phyloP scores from a whole-genome alignment of 2,797 vertebrate genomes.

The Nyctibius grandis region DNA sequence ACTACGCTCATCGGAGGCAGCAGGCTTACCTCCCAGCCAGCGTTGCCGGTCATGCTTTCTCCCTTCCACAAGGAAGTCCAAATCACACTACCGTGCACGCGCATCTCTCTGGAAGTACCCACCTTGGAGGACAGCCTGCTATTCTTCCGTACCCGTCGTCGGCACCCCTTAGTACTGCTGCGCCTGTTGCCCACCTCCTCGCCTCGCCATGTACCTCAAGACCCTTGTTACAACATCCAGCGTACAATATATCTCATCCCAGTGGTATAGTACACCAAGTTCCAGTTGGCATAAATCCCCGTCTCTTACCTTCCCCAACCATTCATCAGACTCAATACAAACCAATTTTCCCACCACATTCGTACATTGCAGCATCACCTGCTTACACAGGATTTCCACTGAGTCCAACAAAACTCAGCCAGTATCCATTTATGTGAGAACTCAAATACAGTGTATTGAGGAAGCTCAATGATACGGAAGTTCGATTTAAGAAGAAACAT shows the following conservation, averaged over 20 bases:
- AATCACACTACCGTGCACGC: conserved; percentile 81
- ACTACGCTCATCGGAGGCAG: conserved; percentile 87
- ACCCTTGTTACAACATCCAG: conserved; percentile 85
- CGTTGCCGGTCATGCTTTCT: conserved; percentile 86
- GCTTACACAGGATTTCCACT: conserved; percentile 93
- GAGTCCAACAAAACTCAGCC: conserved; percentile 97
- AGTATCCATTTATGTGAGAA: conserved; percentile 96
- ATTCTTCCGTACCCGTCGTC: conserved; percentile 87
- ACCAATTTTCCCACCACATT: conserved; percentile 91
- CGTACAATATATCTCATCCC: conserved; percentile 87
- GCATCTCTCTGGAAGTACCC: conserved; percentile 81
- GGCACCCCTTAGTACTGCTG: conserved; percentile 84
- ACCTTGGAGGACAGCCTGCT: conserved; percentile 85
- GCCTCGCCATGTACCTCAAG: conserved; percentile 90
- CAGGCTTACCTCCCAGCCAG: conserved; percentile 90
- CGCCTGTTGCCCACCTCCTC: conserved; percentile 92
- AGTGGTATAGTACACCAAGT: conserved; percentile 91
- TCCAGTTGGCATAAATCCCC: conserved; percentile 93
- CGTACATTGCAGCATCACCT: conserved; percentile 91
- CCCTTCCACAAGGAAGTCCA: conserved; percentile 91
- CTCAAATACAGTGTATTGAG: conserved; percentile 50
- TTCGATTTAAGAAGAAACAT: conserved; percentile 74
- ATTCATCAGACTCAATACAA: conserved; percentile 95
- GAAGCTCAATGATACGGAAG: conserved; percentile 62
- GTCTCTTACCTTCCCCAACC: conserved; percentile 92